phyloP scores from a whole-genome alignment of 2,888 invertebrate species.

The Drosophila anomalipes region DNA sequence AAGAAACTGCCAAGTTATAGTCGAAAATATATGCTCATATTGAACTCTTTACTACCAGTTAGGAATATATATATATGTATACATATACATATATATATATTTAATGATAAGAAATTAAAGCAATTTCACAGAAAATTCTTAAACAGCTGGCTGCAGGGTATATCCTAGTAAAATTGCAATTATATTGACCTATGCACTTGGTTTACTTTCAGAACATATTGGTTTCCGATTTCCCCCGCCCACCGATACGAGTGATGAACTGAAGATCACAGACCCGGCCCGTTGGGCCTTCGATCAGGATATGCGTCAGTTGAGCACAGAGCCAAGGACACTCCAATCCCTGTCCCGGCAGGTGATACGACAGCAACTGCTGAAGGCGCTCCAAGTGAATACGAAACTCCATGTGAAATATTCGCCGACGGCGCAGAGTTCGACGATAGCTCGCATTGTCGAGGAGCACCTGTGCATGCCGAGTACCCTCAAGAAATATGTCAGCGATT shows the following conservation, averaged over 20 bases:
- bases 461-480: constrained; percentile 80
- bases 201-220: constrained; percentile 70
- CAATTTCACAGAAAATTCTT: no score
- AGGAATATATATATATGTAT: no score
- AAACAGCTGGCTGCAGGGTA: not conserved
- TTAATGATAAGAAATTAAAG: no score
- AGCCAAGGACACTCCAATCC: constrained; percentile 80
- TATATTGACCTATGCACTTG: not conserved
- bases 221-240: constrained; percentile 76
- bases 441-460: constrained; percentile 74
- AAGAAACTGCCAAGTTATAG: no score
- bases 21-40: no score
- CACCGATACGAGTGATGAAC: constrained; percentile 8
- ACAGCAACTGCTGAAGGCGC: constrained; percentile 64
- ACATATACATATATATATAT: no score
- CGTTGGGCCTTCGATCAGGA: constrained; percentile 55
- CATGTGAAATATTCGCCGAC: constrained; percentile 71
- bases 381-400: constrained; percentile 57
- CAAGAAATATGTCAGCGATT: constrained; percentile 81
- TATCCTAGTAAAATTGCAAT: not conserved
- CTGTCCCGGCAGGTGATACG: constrained; percentile 82
- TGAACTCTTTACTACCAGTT: no score
- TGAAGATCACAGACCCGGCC: not conserved
- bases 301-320: constrained; percentile 61
- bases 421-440: constrained; percentile 76